phyloP scores from a whole-genome alignment of 2,113 vertebrate genomes.

The Pseudonaja textilis region DNA sequence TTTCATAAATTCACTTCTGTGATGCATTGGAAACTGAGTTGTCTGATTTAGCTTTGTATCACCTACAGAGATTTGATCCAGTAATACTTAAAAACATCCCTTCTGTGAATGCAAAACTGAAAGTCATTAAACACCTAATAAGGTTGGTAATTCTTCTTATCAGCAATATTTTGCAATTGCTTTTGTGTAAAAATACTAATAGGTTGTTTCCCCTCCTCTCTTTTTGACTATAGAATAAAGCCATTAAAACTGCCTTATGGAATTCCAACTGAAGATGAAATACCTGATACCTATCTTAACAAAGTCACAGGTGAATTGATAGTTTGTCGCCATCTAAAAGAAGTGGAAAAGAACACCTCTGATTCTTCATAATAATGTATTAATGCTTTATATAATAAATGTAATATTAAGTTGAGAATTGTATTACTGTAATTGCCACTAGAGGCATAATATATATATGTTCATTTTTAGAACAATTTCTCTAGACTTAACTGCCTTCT shows the following conservation, averaged over 20 bases:
- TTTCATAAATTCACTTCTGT: not conserved
- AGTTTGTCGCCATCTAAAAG: constrained; percentile 69
- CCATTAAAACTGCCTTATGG: constrained; percentile 87
- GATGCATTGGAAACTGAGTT: not conserved
- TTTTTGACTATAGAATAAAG: constrained; percentile 75
- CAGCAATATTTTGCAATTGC: constrained; percentile 1
- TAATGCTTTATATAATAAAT: constrained; percentile 53
- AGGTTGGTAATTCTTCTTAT: constrained; percentile 74
- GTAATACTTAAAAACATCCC: constrained; percentile 93
- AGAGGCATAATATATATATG: not conserved
- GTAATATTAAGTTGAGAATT: not conserved
- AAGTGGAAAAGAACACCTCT: constrained; percentile 67
- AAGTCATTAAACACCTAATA: constrained; percentile 90
- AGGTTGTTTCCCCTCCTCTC: not conserved
- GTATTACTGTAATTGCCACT: not conserved
- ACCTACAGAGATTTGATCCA: constrained; percentile 75
- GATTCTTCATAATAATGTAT: constrained; percentile 65
- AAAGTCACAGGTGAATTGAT: constrained; percentile 82
- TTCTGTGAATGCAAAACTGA: constrained; percentile 86
- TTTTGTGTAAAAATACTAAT: not conserved
- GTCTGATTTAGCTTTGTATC: not conserved
- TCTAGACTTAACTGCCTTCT: not conserved
- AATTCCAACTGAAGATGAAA: constrained; percentile 85
- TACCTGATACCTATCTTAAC: constrained; percentile 81
- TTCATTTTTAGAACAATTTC: not conserved